phyloP scores from a whole-genome alignment of 1,140 invertebrate species.

The Eumeta japonica region DNA sequence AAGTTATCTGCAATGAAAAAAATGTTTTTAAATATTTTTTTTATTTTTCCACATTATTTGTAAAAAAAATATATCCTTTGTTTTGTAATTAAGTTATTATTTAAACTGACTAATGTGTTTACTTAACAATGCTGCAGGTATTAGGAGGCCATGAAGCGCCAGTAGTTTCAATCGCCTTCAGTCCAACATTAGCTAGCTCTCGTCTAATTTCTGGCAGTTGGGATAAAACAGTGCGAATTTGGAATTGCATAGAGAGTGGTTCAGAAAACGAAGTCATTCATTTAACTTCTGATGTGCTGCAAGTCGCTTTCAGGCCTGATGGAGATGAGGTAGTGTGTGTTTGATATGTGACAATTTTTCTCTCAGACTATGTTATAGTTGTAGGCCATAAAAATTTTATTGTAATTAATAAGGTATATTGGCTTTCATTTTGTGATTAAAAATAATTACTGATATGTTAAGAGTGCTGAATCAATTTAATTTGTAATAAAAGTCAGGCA shows the following conservation, averaged over 20 bases:
- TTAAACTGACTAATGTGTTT: not conserved
- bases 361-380: not conserved
- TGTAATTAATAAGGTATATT: not conserved
- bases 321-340: conserved; percentile 70
- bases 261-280: conserved; percentile 80
- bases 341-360: no score
- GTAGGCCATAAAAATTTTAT: not conserved
- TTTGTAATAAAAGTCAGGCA: no score
- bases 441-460: no score
- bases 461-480: no score
- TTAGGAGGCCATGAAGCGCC: conserved; percentile 91
- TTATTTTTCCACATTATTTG: no score
- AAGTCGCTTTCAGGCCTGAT: conserved; percentile 82
- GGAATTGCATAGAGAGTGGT: conserved; percentile 82
- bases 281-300: conserved; percentile 79
- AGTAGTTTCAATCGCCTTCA: conserved; percentile 81
- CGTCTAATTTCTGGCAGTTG: conserved; percentile 86
- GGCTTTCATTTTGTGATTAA: no score
- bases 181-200: conserved; percentile 68
- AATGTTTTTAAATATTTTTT: not conserved
- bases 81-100: no score
- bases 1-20: not conserved
- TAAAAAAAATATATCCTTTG: no score
- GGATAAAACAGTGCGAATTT: conserved; percentile 90
- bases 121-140: conserved; percentile 57